Evolutionary conservation across 2,113 vertebrate genomes (phyloP).

Genomic region (Pterophyllum scalare): DNA sequence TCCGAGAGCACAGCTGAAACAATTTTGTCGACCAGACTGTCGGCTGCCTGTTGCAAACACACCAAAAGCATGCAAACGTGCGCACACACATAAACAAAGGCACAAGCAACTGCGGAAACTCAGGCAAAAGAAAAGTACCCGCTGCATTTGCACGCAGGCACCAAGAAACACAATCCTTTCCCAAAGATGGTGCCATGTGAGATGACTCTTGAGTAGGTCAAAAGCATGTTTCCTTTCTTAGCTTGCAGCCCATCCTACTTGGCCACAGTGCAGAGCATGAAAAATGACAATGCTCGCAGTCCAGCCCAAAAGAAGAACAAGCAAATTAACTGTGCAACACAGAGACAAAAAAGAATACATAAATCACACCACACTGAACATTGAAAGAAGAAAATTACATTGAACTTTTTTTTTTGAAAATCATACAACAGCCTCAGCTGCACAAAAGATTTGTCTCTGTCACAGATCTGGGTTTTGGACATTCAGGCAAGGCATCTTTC

Average conservation of each 20-base stretch:
- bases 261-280: slow-evolving; percentile 16
- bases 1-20: slow-evolving; percentile 72
- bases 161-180: slow-evolving; percentile 49
- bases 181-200: slow-evolving; percentile 26
- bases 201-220: slow-evolving; percentile 24
- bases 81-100: slow-evolving; percentile 35
- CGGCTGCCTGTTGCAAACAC: slow-evolving; percentile 32
- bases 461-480: not conserved
- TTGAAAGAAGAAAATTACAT: slow-evolving; percentile 7
- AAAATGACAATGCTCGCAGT: slow-evolving; percentile 15
- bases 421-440: not conserved
- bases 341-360: not conserved
- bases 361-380: not conserved
- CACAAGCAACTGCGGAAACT: slow-evolving; percentile 4
- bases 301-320: slow-evolving; percentile 26
- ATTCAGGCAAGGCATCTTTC: slow-evolving; percentile 15
- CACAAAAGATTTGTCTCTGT: not conserved
- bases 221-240: slow-evolving; percentile 49
- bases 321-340: not conserved
- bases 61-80: slow-evolving; percentile 25
- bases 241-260: not conserved
- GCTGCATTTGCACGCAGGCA: slow-evolving; percentile 21
- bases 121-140: slow-evolving; percentile 38
- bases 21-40: slow-evolving; percentile 46
- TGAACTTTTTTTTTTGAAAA: not conserved